Evolutionary conservation across 1,140 invertebrate genomes (phyloP).

Genomic region (Drosophila pallidifrons): DNA sequence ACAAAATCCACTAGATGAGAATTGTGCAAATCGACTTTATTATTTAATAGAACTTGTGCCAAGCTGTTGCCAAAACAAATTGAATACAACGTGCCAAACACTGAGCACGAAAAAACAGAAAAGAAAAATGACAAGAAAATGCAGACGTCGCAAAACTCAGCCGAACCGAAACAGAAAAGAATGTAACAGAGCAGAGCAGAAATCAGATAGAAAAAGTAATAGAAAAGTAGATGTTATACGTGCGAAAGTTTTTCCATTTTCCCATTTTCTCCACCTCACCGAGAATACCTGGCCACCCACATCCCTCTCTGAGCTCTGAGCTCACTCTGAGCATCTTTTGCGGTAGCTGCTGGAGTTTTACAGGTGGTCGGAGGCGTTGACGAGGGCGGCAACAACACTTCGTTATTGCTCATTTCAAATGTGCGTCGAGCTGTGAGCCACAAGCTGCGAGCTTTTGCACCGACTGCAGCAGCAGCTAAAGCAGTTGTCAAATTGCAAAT

Average conservation of each 20-base stretch:
- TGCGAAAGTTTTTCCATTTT: slow-evolving; percentile 83
- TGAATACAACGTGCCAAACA: slow-evolving; percentile 73
- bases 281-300: slow-evolving; percentile 38
- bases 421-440: slow-evolving; percentile 20
- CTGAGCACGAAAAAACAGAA: slow-evolving; percentile 23
- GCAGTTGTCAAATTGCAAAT: slow-evolving; percentile 50
- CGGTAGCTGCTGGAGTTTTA: slow-evolving; percentile 24
- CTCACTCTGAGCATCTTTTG: slow-evolving; percentile 22
- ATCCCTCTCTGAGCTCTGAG: neutral
- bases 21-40: slow-evolving; percentile 78
- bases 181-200: slow-evolving; percentile 51
- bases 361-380: slow-evolving; percentile 15
- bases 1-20: slow-evolving; percentile 45
- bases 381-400: slow-evolving; percentile 36
- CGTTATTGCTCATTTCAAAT: slow-evolving; percentile 72
- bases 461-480: slow-evolving; percentile 45
- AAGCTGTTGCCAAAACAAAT: slow-evolving; percentile 81
- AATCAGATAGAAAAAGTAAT: slow-evolving; percentile 63
- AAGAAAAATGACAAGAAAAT: slow-evolving; percentile 33
- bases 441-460: slow-evolving; percentile 13
- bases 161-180: slow-evolving; percentile 37
- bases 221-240: slow-evolving; percentile 79
- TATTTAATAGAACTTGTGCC: slow-evolving; percentile 79
- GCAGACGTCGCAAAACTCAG: slow-evolving; percentile 37
- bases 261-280: slow-evolving; percentile 60